Evolutionary conservation across 2,797 vertebrate genomes (phyloP).

Genomic region (Uromys caudimaculatus): DNA sequence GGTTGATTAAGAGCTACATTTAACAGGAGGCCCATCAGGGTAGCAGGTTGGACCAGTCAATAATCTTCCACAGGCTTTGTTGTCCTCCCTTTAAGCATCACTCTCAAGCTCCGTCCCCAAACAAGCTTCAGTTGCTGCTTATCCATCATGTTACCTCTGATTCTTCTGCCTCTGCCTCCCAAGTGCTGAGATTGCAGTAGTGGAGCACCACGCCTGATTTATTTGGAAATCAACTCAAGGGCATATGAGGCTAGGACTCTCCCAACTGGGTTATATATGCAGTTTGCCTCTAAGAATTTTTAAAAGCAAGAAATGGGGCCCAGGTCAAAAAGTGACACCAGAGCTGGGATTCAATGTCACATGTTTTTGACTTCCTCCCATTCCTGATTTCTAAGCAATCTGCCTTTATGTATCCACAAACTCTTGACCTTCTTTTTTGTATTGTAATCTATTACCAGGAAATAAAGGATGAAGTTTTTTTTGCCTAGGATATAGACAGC

Average conservation of each 20-base stretch:
- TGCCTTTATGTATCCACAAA: not conserved
- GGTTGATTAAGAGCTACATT: slow-evolving; percentile 85
- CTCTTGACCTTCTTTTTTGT: slow-evolving; percentile 36
- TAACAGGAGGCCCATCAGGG: slow-evolving; percentile 24
- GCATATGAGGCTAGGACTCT: not conserved
- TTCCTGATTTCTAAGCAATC: slow-evolving; percentile 29
- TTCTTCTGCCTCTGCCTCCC: not conserved
- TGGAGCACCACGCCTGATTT: not conserved
- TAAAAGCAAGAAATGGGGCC: not conserved
- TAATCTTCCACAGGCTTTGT: not conserved
- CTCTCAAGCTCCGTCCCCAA: not conserved
- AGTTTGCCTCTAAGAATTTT: not conserved
- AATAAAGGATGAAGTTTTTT: slow-evolving; percentile 25
- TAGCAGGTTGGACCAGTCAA: not conserved
- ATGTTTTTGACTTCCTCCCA: not conserved
- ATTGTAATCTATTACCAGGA: not conserved
- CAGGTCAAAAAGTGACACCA: not conserved
- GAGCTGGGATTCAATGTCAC: not conserved
- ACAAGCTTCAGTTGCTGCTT: not conserved
- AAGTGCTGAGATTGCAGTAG: not conserved
- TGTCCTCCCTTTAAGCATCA: not conserved
- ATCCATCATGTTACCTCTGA: not conserved
- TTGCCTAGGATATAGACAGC: slow-evolving; percentile 19
- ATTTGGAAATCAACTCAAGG: not conserved
- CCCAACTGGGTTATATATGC: not conserved